Evolutionary conservation across 1,140 invertebrate genomes (phyloP).

Genomic region (Drosophila subpulchrella): DNA sequence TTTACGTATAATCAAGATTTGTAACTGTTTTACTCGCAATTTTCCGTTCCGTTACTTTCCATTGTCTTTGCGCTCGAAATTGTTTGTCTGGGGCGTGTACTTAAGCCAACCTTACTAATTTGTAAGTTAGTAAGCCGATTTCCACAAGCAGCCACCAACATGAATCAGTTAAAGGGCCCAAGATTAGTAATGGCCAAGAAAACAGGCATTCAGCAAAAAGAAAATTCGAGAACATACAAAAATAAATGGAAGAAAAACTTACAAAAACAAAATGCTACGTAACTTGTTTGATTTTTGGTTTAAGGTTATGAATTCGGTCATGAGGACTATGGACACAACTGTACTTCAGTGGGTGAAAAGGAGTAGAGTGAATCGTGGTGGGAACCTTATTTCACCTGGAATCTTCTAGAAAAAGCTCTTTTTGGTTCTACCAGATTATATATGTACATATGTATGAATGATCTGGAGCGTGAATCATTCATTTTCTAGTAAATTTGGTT

Average conservation of each 20-base stretch:
- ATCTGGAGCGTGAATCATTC: slow-evolving; percentile 1
- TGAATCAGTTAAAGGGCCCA: slow-evolving; percentile 22
- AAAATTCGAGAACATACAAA: slow-evolving; percentile 73
- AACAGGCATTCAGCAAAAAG: slow-evolving; percentile 42
- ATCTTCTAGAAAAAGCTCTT: background rate
- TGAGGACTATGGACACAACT: background rate
- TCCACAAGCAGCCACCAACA: slow-evolving; percentile 9
- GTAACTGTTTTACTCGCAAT: background rate
- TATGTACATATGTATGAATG: background rate
- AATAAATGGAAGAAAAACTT: slow-evolving; percentile 57
- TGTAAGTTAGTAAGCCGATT: slow-evolving; percentile 3
- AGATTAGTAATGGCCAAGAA: slow-evolving; percentile 15
- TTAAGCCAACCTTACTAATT: slow-evolving; percentile 1
- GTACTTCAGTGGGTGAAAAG: slow-evolving; percentile 6
- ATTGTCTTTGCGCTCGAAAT: slow-evolving; percentile 13
- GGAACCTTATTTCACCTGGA: slow-evolving; percentile 7
- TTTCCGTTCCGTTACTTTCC: background rate
- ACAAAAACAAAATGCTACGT: slow-evolving; percentile 6
- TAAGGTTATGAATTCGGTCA: background rate
- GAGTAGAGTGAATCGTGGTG: background rate
- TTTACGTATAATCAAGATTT: background rate
- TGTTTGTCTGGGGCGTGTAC: slow-evolving; percentile 1
- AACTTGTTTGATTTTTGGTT: slow-evolving; percentile 25
- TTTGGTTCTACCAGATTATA: background rate
- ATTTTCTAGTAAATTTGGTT: background rate